These are phyloP conservation scores for Heterodera schachtii DNA, from an alignment of 1,140 invertebrate species.

Conservation along the genomic window DNA sequence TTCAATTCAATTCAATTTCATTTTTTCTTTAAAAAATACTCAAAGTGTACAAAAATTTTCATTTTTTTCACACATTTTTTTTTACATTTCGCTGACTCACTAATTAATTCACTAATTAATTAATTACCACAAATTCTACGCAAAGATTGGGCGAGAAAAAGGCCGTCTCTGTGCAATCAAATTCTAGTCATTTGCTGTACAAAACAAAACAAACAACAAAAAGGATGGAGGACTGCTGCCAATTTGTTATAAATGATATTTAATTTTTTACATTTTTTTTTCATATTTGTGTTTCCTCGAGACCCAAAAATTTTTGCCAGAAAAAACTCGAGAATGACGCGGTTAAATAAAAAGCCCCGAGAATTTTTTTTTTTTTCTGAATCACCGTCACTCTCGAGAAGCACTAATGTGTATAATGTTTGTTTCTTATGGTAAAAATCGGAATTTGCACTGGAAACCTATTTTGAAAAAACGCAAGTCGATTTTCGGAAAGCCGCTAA, in stretches of 20 bases:
- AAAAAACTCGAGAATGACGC: too few species aligned
- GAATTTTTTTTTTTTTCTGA: too few species aligned
- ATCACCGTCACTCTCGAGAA: too few species aligned
- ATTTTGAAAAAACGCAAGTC: too few species aligned
- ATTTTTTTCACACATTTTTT: background rate
- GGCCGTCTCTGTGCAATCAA: constrained; percentile 18
- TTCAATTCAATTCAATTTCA: too few species aligned
- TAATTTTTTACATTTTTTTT: background rate
- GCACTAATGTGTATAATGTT: too few species aligned
- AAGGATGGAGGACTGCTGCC: background rate
- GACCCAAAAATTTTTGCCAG: too few species aligned
- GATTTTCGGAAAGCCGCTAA: too few species aligned
- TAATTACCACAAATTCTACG: constrained; percentile 7
- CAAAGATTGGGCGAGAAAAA: background rate
- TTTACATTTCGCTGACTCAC: background rate
- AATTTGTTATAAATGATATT: constrained; percentile 14
- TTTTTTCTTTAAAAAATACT: background rate
- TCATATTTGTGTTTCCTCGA: background rate
- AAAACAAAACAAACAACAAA: background rate
- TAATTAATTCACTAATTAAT: background rate
- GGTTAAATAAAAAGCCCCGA: too few species aligned
- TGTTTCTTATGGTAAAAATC: too few species aligned
- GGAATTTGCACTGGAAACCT: too few species aligned
- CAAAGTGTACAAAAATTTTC: constrained; percentile 10
- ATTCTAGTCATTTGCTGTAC: constrained; percentile 31